Evolutionary conservation across 2,888 invertebrate species (phyloP).

Genomic region (Limnephilus rhombicus): DNA sequence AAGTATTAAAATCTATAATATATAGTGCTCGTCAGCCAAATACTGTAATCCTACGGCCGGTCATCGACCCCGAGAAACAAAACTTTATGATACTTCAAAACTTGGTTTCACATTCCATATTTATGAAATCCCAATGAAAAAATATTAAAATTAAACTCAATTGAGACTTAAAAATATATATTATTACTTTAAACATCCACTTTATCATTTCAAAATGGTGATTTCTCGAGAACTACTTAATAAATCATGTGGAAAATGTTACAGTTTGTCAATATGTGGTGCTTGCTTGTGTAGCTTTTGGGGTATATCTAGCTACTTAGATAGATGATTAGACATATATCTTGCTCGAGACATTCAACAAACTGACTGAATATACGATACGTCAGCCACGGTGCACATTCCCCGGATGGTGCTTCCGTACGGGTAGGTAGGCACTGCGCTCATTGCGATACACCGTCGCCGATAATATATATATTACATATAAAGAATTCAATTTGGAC

Average conservation of each 20-base stretch:
- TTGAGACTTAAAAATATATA: conserved; percentile 65
- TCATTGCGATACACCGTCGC: conserved; percentile 4
- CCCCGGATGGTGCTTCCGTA: neutral
- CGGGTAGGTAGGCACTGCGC: neutral
- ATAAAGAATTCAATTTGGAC: conserved; percentile 54
- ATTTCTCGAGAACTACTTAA: conserved; percentile 63
- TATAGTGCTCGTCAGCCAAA: conserved; percentile 56
- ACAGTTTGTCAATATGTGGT: conserved; percentile 60
- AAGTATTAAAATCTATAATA: conserved; percentile 57
- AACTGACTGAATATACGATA: neutral
- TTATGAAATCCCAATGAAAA: conserved; percentile 59
- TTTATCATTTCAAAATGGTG: conserved; percentile 56
- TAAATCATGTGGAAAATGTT: conserved; percentile 64
- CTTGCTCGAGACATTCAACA: neutral
- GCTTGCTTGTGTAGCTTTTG: conserved; percentile 29
- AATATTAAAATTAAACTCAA: conserved; percentile 63
- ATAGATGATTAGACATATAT: conserved; percentile 3
- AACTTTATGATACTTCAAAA: conserved; percentile 50
- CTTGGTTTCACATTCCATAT: conserved; percentile 53
- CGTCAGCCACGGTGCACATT: neutral
- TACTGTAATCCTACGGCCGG: conserved; percentile 51
- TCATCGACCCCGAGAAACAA: conserved; percentile 45
- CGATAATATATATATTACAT: conserved; percentile 2
- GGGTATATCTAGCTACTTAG: conserved; percentile 36
- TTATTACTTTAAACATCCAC: conserved; percentile 64